phyloP scores from a whole-genome alignment of 2,113 vertebrate genomes.

The Vanacampus margaritifer region DNA sequence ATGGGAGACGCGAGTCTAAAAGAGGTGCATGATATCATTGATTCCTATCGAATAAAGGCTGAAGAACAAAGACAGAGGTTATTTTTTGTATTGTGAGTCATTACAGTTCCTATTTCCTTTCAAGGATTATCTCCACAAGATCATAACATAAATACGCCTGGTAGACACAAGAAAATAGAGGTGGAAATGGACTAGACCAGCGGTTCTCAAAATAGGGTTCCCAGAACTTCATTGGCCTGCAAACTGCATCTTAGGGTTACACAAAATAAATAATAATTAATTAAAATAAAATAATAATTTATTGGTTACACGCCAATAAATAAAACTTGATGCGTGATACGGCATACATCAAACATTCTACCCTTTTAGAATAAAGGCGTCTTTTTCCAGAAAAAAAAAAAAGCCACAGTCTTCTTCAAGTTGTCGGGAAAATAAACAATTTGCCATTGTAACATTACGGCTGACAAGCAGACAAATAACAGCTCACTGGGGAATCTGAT shows the following conservation, averaged over 20 bases:
- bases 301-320: too few species aligned
- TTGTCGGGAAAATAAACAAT: too few species aligned
- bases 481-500: slow-evolving; percentile 12
- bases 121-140: slow-evolving; percentile 27
- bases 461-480: slow-evolving; percentile 10
- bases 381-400: too few species aligned
- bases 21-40: slow-evolving; percentile 36
- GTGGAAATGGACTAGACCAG: not conserved
- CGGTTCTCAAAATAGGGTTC: not conserved
- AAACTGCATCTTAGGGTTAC: too few species aligned
- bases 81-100: slow-evolving; percentile 43
- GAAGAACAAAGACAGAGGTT: slow-evolving; percentile 32
- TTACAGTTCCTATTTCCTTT: slow-evolving; percentile 37
- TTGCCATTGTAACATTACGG: too few species aligned
- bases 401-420: too few species aligned
- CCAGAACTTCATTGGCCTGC: too few species aligned
- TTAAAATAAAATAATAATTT: too few species aligned
- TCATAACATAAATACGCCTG: slow-evolving; percentile 19
- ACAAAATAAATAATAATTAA: too few species aligned
- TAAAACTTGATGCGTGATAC: too few species aligned
- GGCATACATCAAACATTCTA: too few species aligned
- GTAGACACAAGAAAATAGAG: not conserved
- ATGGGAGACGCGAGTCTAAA: slow-evolving; percentile 42
- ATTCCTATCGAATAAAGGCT: slow-evolving; percentile 39
- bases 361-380: too few species aligned